Conservation (phyloP, 2,113 vertebrate genomes). For the Pelvicachromis taeniatus region DNA sequence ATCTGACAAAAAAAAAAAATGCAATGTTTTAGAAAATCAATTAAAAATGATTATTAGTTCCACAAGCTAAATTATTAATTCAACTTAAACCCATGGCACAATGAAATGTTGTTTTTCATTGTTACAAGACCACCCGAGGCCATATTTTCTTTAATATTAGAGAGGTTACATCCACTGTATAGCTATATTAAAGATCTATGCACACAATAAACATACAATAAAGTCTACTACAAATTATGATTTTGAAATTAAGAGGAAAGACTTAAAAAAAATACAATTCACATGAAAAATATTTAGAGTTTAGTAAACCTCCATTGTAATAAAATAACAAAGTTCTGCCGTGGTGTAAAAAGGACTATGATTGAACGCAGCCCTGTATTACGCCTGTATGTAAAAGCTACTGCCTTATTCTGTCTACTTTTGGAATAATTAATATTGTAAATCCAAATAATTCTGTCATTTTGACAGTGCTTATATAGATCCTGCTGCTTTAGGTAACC, state of each 20-base stretch:
- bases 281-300: background rate
- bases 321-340: background rate
- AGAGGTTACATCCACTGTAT: background rate
- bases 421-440: background rate
- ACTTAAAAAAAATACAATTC: background rate
- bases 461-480: background rate
- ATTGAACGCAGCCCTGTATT: background rate
- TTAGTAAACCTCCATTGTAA: background rate
- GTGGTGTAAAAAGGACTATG: background rate
- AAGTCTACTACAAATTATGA: background rate
- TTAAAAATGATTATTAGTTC: background rate
- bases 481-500: background rate
- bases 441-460: background rate
- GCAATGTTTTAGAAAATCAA: background rate
- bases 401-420: background rate
- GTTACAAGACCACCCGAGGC: background rate
- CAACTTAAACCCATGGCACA: background rate
- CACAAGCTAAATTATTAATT: background rate
- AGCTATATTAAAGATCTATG: background rate
- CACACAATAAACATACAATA: background rate
- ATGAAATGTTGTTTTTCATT: background rate
- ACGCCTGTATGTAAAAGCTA: background rate
- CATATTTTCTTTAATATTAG: background rate
- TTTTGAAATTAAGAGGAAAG: background rate
- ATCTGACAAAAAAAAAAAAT: background rate